Conservation (phyloP, 2,113 vertebrate species). For the Plecotus auritus region DNA sequence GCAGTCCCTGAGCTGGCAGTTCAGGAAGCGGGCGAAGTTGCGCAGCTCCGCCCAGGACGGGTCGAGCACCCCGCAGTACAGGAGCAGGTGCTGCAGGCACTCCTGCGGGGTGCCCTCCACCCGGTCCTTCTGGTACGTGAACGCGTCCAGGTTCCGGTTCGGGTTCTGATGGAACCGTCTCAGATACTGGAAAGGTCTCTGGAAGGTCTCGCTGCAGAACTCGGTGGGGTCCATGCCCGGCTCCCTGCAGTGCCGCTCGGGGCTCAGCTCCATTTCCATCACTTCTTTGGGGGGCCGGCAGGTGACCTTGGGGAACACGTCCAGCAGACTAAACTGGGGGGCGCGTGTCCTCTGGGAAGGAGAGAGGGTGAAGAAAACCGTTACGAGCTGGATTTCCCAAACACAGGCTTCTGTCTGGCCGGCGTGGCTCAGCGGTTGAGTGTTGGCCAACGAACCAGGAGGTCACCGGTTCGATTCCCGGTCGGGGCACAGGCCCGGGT, state of each 20-base stretch:
- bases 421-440: too few relatives aligned
- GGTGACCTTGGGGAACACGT: constrained; percentile 90
- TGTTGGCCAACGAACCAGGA: too few relatives aligned
- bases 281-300: constrained; percentile 93
- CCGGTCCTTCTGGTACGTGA: constrained; percentile 71
- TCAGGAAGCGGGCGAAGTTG: constrained; percentile 93
- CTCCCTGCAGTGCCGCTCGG: not conserved
- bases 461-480: too few relatives aligned
- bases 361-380: not conserved
- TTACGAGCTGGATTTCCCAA: not conserved
- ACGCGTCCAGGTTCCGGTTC: constrained; percentile 83
- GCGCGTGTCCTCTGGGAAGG: constrained; percentile 37
- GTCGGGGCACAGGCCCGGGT: too few relatives aligned
- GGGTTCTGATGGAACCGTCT: constrained; percentile 78
- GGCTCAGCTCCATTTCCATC: constrained; percentile 72
- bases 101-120: constrained; percentile 87
- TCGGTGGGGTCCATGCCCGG: constrained; percentile 89
- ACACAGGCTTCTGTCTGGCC: too few relatives aligned
- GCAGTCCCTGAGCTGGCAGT: constrained; percentile 90
- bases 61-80: constrained; percentile 88
- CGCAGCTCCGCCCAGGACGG: constrained; percentile 95
- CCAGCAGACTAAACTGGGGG: constrained; percentile 80
- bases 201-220: constrained; percentile 89
- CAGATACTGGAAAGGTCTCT: constrained; percentile 95
- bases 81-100: constrained; percentile 90